Evolutionary conservation across 2,888 invertebrate species (phyloP).

Genomic region (Eumacrocentrus americanus): DNA sequence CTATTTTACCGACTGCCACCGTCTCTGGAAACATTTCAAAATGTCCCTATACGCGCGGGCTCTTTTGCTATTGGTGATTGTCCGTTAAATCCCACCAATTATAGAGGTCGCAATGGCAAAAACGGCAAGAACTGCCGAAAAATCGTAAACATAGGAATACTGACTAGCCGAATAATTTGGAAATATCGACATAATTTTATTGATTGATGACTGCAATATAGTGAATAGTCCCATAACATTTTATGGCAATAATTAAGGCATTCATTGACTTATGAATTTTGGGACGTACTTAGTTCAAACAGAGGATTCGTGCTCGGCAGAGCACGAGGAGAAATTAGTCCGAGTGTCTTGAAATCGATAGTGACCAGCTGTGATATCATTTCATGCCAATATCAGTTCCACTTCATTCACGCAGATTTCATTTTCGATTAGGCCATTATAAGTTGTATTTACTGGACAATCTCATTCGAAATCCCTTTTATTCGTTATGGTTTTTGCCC

Average conservation of each 20-base stretch:
- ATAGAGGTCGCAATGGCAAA: neutral
- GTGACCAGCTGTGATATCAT: constrained; percentile 14
- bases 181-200: neutral
- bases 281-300: too few relatives aligned
- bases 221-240: neutral
- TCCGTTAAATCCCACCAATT: neutral
- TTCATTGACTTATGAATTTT: neutral
- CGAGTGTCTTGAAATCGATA: neutral
- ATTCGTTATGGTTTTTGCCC: neutral
- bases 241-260: neutral
- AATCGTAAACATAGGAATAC: too few relatives aligned
- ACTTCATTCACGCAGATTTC: neutral
- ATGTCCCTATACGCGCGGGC: too few relatives aligned
- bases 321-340: too few relatives aligned
- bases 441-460: neutral
- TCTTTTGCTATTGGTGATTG: too few relatives aligned
- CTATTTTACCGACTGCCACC: too few relatives aligned
- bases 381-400: too few relatives aligned
- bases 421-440: neutral
- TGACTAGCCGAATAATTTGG: neutral
- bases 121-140: neutral
- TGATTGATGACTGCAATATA: neutral
- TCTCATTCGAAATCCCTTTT: neutral
- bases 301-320: neutral
- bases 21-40: too few relatives aligned